phyloP scores from a whole-genome alignment of 1,140 invertebrate genomes.

The Drosophila mayri region DNA sequence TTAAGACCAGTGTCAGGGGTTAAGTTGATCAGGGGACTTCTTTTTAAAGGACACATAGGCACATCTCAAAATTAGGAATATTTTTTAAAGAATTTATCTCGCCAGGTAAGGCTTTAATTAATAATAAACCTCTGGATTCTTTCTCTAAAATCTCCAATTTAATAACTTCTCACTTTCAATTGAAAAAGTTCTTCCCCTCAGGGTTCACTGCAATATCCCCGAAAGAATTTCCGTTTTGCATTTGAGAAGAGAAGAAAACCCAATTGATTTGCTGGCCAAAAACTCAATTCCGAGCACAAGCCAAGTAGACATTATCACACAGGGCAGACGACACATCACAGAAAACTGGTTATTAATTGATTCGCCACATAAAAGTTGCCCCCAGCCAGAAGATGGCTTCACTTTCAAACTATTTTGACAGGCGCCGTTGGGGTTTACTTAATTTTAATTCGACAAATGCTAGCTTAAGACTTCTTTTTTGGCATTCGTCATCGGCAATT shows the following conservation, averaged over 20 bases:
- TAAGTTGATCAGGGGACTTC: not conserved
- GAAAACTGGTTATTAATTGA: slow-evolving; percentile 50
- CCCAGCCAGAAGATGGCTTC: slow-evolving; percentile 29
- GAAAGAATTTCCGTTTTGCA: slow-evolving; percentile 61
- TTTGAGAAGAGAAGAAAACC: not conserved
- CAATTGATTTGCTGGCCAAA: slow-evolving; percentile 26
- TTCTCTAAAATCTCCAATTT: not conserved
- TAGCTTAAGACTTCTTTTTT: slow-evolving; percentile 40
- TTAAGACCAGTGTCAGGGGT: not conserved
- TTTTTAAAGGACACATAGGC: too few species aligned
- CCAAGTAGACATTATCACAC: slow-evolving; percentile 48
- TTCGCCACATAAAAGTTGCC: slow-evolving; percentile 23
- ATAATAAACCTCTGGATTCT: too few species aligned
- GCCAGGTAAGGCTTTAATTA: too few species aligned
- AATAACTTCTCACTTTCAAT: slow-evolving; percentile 9
- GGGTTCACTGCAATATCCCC: slow-evolving; percentile 23
- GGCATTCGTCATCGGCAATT: slow-evolving; percentile 72
- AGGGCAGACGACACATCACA: slow-evolving; percentile 45
- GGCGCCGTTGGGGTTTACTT: slow-evolving; percentile 29
- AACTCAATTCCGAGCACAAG: slow-evolving; percentile 37
- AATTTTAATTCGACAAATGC: slow-evolving; percentile 38
- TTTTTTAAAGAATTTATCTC: too few species aligned
- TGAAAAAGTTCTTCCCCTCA: slow-evolving; percentile 13
- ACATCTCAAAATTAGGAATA: too few species aligned
- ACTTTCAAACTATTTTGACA: slow-evolving; percentile 59